Evolutionary conservation across 2,113 vertebrate species (phyloP).

Genomic region (Sylvilagus bachmani): DNA sequence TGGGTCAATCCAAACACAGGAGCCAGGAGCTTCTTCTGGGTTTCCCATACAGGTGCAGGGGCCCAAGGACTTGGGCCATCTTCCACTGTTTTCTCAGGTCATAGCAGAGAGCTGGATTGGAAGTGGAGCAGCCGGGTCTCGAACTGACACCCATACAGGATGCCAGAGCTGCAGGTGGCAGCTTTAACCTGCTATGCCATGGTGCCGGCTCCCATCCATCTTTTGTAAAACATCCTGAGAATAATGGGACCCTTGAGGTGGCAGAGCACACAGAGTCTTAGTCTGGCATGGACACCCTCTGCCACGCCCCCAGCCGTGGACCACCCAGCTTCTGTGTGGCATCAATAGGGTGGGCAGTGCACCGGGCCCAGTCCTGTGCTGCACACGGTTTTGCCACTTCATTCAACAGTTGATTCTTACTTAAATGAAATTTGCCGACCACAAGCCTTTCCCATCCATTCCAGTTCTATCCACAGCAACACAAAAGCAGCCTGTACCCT

Average conservation of each 20-base stretch:
- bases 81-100: too few relatives aligned
- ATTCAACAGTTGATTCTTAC: background rate
- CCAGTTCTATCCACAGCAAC: background rate
- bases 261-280: background rate
- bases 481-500: background rate
- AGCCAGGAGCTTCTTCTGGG: too few relatives aligned
- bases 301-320: rapidly evolving
- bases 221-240: background rate
- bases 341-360: rapidly evolving
- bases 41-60: too few relatives aligned
- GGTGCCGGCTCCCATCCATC: background rate
- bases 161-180: too few relatives aligned
- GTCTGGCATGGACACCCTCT: rapidly evolving
- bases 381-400: background rate
- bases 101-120: too few relatives aligned
- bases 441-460: background rate
- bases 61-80: too few relatives aligned
- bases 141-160: too few relatives aligned
- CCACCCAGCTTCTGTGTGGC: rapidly evolving
- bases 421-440: background rate
- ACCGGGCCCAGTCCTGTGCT: background rate
- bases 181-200: too few relatives aligned
- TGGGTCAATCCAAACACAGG: too few relatives aligned
- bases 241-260: rapidly evolving
- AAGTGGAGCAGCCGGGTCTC: too few relatives aligned